Percentiles rank a stretch among this genome's conserved stretches.
Evolutionary conservation across 1,140 invertebrate species (phyloP).

Genomic region (Drosophila nikananu): DNA sequence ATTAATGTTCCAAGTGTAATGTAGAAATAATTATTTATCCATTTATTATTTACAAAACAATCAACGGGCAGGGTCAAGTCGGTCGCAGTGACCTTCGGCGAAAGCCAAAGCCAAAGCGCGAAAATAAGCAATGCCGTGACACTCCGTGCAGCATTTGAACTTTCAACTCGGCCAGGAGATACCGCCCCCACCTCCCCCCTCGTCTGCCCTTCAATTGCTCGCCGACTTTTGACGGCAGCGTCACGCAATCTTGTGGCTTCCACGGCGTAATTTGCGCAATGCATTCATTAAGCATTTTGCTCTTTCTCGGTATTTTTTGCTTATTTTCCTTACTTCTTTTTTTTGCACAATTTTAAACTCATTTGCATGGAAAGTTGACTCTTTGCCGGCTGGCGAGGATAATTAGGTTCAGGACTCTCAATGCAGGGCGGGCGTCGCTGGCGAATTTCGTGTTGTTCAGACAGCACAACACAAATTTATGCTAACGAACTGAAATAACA

Average conservation of each 20-base stretch:
- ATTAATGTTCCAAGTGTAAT: neutral
- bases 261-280: slow-evolving; percentile 54
- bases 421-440: slow-evolving; percentile 12
- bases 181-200: neutral
- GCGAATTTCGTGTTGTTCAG: slow-evolving; percentile 30
- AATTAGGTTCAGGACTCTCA: slow-evolving; percentile 56
- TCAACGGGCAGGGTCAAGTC: slow-evolving; percentile 39
- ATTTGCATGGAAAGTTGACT: slow-evolving; percentile 60
- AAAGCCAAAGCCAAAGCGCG: slow-evolving; percentile 1
- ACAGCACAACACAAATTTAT: slow-evolving; percentile 38
- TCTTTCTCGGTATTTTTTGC: slow-evolving; percentile 5
- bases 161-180: slow-evolving; percentile 35
- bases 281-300: slow-evolving; percentile 61
- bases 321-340: neutral
- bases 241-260: slow-evolving; percentile 45
- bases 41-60: slow-evolving; percentile 63
- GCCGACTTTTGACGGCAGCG: slow-evolving; percentile 11
- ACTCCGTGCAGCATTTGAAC: slow-evolving; percentile 19
- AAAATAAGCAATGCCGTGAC: slow-evolving; percentile 15
- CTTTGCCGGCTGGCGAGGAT: slow-evolving; percentile 9
- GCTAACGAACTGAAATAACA: slow-evolving; percentile 52
- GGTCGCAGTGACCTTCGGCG: slow-evolving; percentile 20
- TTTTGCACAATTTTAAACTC: slow-evolving; percentile 49
- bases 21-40: slow-evolving; percentile 29
- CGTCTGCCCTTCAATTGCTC: neutral